Evolutionary conservation across 2,113 vertebrate species (phyloP).

Genomic region (Junco hyemalis): DNA sequence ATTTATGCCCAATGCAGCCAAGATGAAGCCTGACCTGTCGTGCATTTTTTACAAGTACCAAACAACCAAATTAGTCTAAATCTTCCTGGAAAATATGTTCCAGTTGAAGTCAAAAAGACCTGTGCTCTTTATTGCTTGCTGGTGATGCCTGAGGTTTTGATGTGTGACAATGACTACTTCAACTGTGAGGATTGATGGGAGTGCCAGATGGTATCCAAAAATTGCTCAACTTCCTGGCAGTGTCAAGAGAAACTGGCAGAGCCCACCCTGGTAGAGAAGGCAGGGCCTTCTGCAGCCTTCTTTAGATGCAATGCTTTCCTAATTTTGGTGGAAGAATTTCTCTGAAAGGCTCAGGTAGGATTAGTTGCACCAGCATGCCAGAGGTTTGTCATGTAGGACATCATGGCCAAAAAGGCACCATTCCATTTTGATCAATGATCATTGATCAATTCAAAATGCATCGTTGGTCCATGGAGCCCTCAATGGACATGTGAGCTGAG

Average conservation of each 20-base stretch:
- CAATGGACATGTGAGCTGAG: background rate
- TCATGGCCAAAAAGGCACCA: background rate
- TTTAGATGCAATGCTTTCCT: background rate
- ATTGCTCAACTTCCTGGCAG: background rate
- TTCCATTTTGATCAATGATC: background rate
- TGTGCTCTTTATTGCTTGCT: background rate
- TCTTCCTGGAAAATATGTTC: background rate
- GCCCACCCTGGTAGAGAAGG: background rate
- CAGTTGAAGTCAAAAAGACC: background rate
- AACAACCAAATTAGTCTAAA: background rate
- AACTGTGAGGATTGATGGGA: background rate
- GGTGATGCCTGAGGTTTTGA: background rate
- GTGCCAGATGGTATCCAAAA: background rate
- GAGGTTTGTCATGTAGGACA: background rate
- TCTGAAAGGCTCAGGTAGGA: background rate
- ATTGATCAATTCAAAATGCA: background rate
- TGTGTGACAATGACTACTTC: background rate
- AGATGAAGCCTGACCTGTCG: background rate
- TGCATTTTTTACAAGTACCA: background rate
- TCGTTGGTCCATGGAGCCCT: fast-evolving
- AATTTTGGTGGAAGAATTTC: background rate
- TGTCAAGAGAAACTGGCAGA: background rate
- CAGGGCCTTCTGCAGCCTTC: background rate
- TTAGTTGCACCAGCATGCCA: fast-evolving
- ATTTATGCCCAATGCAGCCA: background rate